Conservation (phyloP, 2,888 invertebrate species). For the Melinopterus prodromus region DNA sequence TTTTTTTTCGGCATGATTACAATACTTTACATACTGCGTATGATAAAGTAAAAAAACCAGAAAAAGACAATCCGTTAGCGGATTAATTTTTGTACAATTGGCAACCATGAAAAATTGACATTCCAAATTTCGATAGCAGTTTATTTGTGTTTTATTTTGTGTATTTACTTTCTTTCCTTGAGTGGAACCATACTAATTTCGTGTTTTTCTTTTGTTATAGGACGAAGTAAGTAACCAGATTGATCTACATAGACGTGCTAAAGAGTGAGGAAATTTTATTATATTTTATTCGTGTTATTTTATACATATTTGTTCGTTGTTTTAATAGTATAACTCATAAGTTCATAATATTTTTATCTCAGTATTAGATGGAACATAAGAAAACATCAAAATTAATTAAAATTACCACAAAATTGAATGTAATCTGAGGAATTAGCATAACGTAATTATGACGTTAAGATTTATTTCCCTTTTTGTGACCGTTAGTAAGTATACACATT, state of each 20-base stretch:
- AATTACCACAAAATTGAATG: neutral
- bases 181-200: constrained; percentile 51
- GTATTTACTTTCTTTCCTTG: constrained; percentile 32
- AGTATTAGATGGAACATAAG: no score
- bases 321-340: no score
- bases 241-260: neutral
- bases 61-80: neutral
- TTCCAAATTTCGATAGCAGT: neutral
- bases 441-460: neutral
- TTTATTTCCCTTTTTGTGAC: neutral
- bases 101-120: neutral
- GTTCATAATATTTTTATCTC: no score
- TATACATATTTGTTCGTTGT: neutral
- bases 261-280: constrained; percentile 33
- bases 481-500: neutral
- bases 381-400: no score
- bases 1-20: no score
- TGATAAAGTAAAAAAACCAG: no score
- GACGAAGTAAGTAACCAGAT: constrained; percentile 60
- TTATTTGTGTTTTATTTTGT: constrained; percentile 25
- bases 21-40: no score
- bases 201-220: constrained; percentile 60
- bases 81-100: neutral
- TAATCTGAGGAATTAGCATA: neutral
- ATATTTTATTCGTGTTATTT: neutral